Conservation (phyloP, 2,113 vertebrate species). For the Anoplopoma fimbria region DNA sequence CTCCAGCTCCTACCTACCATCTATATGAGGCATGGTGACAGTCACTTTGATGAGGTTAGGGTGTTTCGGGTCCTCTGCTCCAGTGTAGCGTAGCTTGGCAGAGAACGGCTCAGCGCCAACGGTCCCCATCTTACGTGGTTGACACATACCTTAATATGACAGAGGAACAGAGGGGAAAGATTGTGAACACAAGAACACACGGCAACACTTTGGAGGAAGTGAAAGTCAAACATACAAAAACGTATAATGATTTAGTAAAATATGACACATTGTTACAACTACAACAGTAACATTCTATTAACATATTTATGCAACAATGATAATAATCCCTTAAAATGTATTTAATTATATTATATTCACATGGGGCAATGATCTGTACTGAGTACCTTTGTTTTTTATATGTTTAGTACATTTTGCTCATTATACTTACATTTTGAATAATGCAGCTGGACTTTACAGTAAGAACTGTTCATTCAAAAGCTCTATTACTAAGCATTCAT, state of each 20-base stretch:
- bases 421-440: neutral
- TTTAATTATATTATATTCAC: too few relatives aligned
- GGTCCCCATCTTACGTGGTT: constrained; percentile 88
- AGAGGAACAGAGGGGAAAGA: constrained; percentile 27
- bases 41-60: constrained; percentile 93
- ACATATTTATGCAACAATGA: neutral
- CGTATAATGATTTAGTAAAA: constrained; percentile 8
- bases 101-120: constrained; percentile 97
- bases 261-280: neutral
- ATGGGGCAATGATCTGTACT: neutral
- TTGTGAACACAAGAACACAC: neutral
- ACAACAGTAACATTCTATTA: neutral
- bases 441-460: neutral
- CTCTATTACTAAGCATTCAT: constrained; percentile 13
- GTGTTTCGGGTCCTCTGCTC: constrained; percentile 88
- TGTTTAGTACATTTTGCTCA: neutral
- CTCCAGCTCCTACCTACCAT: constrained; percentile 86
- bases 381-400: neutral
- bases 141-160: constrained; percentile 90
- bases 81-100: constrained; percentile 93
- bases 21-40: constrained; percentile 94
- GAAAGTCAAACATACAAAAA: neutral
- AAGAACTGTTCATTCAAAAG: constrained; percentile 4
- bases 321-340: neutral
- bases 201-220: neutral